Evolutionary conservation across 2,888 invertebrate species (phyloP).

Genomic region (Chrysolina oricalcia): DNA sequence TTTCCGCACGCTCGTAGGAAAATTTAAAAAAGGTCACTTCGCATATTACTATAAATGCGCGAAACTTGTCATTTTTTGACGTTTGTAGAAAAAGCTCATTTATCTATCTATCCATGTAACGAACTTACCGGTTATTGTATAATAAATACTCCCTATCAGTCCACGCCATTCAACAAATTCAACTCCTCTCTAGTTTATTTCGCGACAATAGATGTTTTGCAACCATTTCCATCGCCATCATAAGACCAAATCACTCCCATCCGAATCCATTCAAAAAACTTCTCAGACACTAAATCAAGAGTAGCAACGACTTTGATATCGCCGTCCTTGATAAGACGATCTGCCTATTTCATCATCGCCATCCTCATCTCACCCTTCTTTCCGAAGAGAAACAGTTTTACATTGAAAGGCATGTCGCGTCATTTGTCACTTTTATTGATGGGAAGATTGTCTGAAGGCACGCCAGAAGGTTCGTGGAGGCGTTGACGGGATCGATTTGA

Average conservation of each 20-base stretch:
- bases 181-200: no score
- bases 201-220: not conserved
- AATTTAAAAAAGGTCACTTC: no score
- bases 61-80: no score
- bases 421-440: constrained; percentile 33
- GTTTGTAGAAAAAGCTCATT: no score
- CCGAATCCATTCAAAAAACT: not conserved
- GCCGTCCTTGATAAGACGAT: constrained; percentile 6
- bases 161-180: no score
- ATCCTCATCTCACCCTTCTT: not conserved
- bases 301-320: constrained; percentile 5
- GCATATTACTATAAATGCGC: no score
- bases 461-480: no score
- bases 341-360: constrained; percentile 6
- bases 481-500: not conserved
- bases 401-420: constrained; percentile 28
- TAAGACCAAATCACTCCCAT: not conserved
- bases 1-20: no score
- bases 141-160: no score
- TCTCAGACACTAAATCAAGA: not conserved
- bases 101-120: no score
- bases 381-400: constrained; percentile 18
- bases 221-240: not conserved
- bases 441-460: constrained; percentile 26
- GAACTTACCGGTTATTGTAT: no score